Percentiles rank a stretch among this genome's conserved stretches.
phyloP scores from a whole-genome alignment of 2,113 vertebrate species.

The Bufo gargarizans region DNA sequence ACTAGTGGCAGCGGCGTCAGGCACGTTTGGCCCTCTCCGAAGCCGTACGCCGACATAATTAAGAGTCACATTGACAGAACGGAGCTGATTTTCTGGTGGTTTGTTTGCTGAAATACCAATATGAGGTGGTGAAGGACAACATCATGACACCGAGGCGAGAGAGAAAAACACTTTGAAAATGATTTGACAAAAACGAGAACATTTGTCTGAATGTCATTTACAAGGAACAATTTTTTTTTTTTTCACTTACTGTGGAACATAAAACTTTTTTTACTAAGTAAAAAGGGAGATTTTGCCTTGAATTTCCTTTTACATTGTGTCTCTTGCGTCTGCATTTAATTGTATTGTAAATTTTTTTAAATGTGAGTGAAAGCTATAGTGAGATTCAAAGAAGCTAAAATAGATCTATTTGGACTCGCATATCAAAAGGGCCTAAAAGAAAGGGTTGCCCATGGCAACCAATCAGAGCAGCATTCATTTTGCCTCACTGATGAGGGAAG shows the following conservation, averaged over 20 bases:
- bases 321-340: no score
- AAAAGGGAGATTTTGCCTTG: not conserved
- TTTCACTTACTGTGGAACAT: not conserved
- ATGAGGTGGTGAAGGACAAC: slow-evolving; percentile 22
- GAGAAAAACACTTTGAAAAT: slow-evolving; percentile 2
- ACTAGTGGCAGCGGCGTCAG: not conserved
- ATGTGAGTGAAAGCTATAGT: no score
- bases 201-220: slow-evolving; percentile 21
- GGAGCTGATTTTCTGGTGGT: slow-evolving; percentile 23
- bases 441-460: no score
- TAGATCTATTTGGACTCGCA: no score
- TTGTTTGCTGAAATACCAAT: slow-evolving; percentile 20
- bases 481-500: no score
- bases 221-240: slow-evolving; percentile 5
- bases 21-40: not conserved
- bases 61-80: slow-evolving; percentile 34
- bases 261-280: not conserved
- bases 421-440: no score
- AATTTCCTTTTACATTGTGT: not conserved
- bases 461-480: no score
- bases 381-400: no score
- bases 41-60: slow-evolving; percentile 16
- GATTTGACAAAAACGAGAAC: slow-evolving; percentile 3
- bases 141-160: not conserved
- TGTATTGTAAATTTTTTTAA: no score